phyloP scores from a whole-genome alignment of 2,888 invertebrate species.

The Plusia festucae region DNA sequence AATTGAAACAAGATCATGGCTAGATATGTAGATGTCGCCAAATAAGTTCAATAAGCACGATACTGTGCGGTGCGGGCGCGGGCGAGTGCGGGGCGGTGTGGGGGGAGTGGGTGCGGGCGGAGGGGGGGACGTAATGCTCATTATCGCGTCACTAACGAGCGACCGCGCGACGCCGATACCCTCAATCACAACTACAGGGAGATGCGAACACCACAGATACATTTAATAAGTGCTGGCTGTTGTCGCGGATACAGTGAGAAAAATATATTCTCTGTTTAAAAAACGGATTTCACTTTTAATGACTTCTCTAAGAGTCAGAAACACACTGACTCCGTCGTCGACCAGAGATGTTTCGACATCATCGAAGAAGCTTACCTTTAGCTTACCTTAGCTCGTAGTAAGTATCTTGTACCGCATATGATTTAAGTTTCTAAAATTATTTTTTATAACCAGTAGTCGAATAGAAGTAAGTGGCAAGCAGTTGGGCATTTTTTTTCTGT shows the following conservation, averaged over 20 bases:
- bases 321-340: no score
- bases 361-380: no score
- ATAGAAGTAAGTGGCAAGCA: no score
- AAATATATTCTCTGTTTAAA: neutral
- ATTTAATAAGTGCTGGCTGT: neutral
- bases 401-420: no score
- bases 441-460: no score
- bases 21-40: constrained; percentile 31
- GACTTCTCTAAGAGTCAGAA: no score
- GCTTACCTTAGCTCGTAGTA: no score
- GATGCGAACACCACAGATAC: constrained; percentile 16
- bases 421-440: no score
- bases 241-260: neutral
- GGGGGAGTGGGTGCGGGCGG: constrained; percentile 21
- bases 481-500: no score
- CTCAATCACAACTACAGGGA: constrained; percentile 64
- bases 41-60: constrained; percentile 51
- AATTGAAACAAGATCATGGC: constrained; percentile 48
- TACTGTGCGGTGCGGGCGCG: constrained; percentile 19
- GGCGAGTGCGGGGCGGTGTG: constrained; percentile 17
- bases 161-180: constrained; percentile 64
- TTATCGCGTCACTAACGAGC: constrained; percentile 74
- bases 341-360: no score
- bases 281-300: no score
- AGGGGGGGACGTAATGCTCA: constrained; percentile 62